Evolutionary conservation across 2,797 vertebrate species (phyloP), one percentile per base, ranked within the genome.

Genomic region (Syngnathus rostellatus): DNA sequence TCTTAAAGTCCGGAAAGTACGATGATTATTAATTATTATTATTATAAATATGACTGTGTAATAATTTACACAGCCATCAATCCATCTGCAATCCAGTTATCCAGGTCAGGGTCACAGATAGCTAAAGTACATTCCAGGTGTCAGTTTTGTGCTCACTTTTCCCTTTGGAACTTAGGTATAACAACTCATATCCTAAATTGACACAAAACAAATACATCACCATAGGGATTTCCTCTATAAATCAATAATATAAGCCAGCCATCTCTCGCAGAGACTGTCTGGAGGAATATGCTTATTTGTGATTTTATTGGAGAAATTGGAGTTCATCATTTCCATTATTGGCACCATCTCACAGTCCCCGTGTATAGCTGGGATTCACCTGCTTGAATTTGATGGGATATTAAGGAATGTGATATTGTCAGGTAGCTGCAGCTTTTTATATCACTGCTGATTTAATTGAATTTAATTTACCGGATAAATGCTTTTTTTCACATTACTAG

Each of bases 191-290:
- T 88, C 80, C 83, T 85, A 89, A 92, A 83, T 76, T 89, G 88
- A 90, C 89, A 91, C 85, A 87, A 31, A 85, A 85, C 82, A 87
- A 88, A 90, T 86, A 91, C 89, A 91, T 91, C 86, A 89, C 88
- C 61, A 65, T 78, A 73, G 88, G 86, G 85, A 84, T 86, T 39
- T 19, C 71, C 75, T 71, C 72, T 71, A 76, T 83, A 82, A 57
- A 73, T 85, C 83, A 73, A 69, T 64, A 81, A 82, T 72, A 66
- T 72, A 25, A 11, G 10, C 21, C 53, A 25, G n/a, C 5, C 53
- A 21, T 80, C 75, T 79, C 70, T 81, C 75, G 77, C 70, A 53
- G 62, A 77, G 71, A 68, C 70, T 70, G 71, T 74, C 72, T 79
- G 75, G 72, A 81, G 84, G 83, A 86, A 87, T 87, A 77, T 86